Evolutionary conservation across 2,888 invertebrate species (phyloP).

Genomic region (Dusona sp.): DNA sequence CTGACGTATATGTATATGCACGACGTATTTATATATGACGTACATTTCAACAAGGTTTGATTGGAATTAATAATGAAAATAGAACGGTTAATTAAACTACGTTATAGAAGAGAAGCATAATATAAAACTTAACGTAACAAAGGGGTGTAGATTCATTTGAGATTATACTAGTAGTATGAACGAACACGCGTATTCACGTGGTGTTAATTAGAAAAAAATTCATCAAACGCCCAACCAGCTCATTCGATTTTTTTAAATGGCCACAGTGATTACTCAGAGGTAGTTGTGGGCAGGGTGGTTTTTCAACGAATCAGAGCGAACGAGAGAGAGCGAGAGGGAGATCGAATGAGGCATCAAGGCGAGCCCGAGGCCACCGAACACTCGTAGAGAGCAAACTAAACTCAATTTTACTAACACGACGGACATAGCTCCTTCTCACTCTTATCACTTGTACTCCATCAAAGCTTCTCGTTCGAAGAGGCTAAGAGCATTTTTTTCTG

Average conservation of each 20-base stretch:
- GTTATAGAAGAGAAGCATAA: background rate
- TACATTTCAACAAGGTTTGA: background rate
- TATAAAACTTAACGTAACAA: background rate
- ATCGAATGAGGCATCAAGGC: constrained; percentile 25
- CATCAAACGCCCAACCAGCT: constrained; percentile 42
- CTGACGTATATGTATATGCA: background rate
- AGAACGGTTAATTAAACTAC: background rate
- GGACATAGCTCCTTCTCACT: constrained; percentile 48
- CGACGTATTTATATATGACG: too few species aligned
- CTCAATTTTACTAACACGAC: constrained; percentile 68
- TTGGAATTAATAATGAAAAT: background rate
- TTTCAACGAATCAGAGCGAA: constrained; percentile 22
- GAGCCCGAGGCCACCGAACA: constrained; percentile 32
- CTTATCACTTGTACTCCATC: constrained; percentile 33
- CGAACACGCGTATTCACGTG: constrained; percentile 20
- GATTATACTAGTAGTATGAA: constrained; percentile 12
- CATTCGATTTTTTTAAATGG: constrained; percentile 58
- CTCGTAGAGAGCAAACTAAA: constrained; percentile 61
- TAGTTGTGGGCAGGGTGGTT: constrained; percentile 8
- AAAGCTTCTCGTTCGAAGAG: constrained; percentile 58
- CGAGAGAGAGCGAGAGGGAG: constrained; percentile 21
- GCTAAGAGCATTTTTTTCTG: constrained; percentile 35
- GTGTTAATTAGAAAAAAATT: constrained; percentile 40
- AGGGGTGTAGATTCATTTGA: constrained; percentile 11
- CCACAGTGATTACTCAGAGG: constrained; percentile 58